Conservation (phyloP, 37 sponge, comb jelly and placozoan species). For the Axinella damicornis region DNA sequence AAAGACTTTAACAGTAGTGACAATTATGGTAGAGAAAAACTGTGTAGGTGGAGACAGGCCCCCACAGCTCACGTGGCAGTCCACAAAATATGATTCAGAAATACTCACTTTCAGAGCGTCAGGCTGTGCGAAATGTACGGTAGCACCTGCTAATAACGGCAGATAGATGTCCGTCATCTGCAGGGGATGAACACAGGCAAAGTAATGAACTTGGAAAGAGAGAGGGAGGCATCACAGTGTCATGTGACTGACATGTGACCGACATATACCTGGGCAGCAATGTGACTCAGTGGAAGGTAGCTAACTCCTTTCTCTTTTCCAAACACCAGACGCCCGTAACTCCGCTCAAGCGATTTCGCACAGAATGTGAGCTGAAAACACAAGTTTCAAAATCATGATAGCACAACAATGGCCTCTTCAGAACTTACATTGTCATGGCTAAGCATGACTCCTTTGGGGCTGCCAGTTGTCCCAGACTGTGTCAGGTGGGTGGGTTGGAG, state of each 20-base stretch:
- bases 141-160: constrained; percentile 28
- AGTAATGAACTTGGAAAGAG: too few relatives aligned
- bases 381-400: neutral
- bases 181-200: too few relatives aligned
- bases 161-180: constrained; percentile 72
- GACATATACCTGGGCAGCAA: constrained; percentile 59
- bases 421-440: constrained; percentile 93
- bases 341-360: constrained; percentile 6
- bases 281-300: constrained; percentile 76
- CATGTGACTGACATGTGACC: neutral
- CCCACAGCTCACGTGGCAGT: too few relatives aligned
- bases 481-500: neutral
- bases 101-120: constrained; percentile 83
- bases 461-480: constrained; percentile 93
- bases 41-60: too few relatives aligned
- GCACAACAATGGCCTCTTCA: too few relatives aligned
- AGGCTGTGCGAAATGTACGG: constrained; percentile 74
- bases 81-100: too few relatives aligned
- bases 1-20: too few relatives aligned
- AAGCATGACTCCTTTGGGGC: constrained; percentile 92
- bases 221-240: too few relatives aligned
- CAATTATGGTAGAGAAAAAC: too few relatives aligned
- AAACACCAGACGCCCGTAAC: neutral
- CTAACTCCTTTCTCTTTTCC: constrained; percentile 34
- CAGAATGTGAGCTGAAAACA: constrained; percentile 50